phyloP scores from a whole-genome alignment of 2,797 vertebrate genomes.

The Sebastes matsubarae region DNA sequence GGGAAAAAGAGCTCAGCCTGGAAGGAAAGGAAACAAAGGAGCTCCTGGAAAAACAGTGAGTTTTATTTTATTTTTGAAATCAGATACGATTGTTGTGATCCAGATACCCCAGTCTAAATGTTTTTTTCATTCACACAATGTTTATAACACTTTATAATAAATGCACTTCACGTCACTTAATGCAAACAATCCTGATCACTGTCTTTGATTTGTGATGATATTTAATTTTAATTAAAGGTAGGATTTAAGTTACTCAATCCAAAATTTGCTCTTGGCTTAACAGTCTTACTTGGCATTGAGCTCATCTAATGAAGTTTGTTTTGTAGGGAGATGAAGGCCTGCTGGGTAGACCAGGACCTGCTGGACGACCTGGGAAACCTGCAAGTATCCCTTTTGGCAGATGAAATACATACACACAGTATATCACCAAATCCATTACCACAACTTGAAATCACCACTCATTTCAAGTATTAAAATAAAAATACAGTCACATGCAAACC shows the following conservation, averaged over 20 bases:
- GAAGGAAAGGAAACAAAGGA: conserved; percentile 75
- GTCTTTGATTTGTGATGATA: neutral
- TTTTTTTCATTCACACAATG: neutral
- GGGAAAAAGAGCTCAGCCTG: conserved; percentile 63
- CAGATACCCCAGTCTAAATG: neutral
- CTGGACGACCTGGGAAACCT: conserved; percentile 74
- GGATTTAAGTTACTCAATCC: neutral
- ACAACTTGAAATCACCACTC: neutral
- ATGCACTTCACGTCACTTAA: neutral
- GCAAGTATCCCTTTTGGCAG: conserved; percentile 69
- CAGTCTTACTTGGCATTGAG: neutral
- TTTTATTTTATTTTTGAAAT: neutral
- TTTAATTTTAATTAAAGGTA: neutral
- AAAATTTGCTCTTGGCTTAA: neutral
- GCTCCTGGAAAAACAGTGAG: conserved; percentile 72
- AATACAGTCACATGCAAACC: neutral
- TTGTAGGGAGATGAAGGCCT: conserved; percentile 73
- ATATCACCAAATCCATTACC: neutral
- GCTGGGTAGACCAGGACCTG: conserved; percentile 63
- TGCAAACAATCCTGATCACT: neutral
- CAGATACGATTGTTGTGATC: neutral
- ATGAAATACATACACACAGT: neutral
- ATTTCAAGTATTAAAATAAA: neutral
- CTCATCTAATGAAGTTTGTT: conserved; percentile 9
- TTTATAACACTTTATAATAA: neutral